A percentile compares a stretch with the other conserved stretches of the same genome.
Conservation (phyloP, 2,797 vertebrate genomes). For the Enteromius argenteus region DNA sequence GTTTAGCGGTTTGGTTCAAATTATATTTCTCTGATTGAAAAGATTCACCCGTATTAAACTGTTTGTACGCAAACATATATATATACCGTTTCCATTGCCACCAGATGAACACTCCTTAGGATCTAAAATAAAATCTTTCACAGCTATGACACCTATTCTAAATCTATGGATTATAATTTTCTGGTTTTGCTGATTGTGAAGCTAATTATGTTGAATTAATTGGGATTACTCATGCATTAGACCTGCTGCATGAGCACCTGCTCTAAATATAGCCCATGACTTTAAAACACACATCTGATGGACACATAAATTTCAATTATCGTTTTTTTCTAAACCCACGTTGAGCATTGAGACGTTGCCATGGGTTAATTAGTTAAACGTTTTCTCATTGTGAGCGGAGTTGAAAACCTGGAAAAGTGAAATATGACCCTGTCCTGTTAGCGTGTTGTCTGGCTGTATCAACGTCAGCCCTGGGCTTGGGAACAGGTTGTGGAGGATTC, state of each 20-base stretch:
- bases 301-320: background rate
- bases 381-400: slow-evolving; percentile 16
- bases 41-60: background rate
- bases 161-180: background rate
- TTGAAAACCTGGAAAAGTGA: slow-evolving; percentile 68
- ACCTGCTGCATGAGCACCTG: background rate
- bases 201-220: slow-evolving; percentile 4
- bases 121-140: background rate
- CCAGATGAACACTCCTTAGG: background rate
- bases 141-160: background rate
- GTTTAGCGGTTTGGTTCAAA: background rate
- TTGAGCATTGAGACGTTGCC: background rate
- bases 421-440: slow-evolving; percentile 69
- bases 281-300: slow-evolving; percentile 1
- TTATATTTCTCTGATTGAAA: background rate
- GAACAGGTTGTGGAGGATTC: slow-evolving; percentile 86
- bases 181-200: background rate
- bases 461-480: slow-evolving; percentile 65
- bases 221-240: slow-evolving; percentile 31
- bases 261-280: slow-evolving; percentile 28
- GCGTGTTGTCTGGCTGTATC: slow-evolving; percentile 56
- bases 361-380: slow-evolving; percentile 57
- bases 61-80: background rate
- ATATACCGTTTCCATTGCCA: background rate
- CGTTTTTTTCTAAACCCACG: background rate